Evolutionary conservation across 2,888 invertebrate genomes (phyloP), one percentile per base, ranked within the genome.

Genomic region (Macaria liturata): DNA sequence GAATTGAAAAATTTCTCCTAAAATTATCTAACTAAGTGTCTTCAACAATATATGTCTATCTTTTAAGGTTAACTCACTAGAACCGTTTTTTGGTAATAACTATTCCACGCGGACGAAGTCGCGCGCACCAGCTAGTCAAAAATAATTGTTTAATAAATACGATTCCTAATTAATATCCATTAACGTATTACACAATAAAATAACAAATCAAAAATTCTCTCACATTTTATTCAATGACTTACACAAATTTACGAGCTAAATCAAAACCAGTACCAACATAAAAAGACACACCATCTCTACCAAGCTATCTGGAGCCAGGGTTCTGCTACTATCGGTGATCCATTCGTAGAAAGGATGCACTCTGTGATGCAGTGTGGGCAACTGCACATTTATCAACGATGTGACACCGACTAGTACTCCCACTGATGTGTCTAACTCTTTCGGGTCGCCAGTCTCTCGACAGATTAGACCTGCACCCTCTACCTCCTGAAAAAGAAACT

Each of bases 401-500:
- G 81, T 81, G 2, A 87, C 80, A 2, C 78, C 86, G 0, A 87
- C 82, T 9, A 87, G 65, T 0, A 87, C 53, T 0, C 88, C 88
- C n/a, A 69, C 62, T 0, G 47, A 46, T 1, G 54, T 46, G 4
- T 74, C 69, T 3, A 59, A 59, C 65, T 87, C 87, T 0, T 64
- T 66, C 0, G 84, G 82, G 45, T 86, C 86, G 0, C 75, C 78
- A 1, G 88, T 86, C 4, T 74, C 76, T n/a, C 71, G 72, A 57
- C 88, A 87, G 4, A 86, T 49, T 0, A 87, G 65, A 6, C 86
- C 83, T 4, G 78, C 81, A 0, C 87, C 87, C 75, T 80, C 80
- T 5, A 75, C 72, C 68, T 82, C 83, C 88, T 88, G 49, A 20
- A 34, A 48, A 32, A 49, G 4, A 39, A 48, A 44, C 1, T 20